phyloP scores from a whole-genome alignment of 2,888 invertebrate species.

The Dolichomitus sp. region DNA sequence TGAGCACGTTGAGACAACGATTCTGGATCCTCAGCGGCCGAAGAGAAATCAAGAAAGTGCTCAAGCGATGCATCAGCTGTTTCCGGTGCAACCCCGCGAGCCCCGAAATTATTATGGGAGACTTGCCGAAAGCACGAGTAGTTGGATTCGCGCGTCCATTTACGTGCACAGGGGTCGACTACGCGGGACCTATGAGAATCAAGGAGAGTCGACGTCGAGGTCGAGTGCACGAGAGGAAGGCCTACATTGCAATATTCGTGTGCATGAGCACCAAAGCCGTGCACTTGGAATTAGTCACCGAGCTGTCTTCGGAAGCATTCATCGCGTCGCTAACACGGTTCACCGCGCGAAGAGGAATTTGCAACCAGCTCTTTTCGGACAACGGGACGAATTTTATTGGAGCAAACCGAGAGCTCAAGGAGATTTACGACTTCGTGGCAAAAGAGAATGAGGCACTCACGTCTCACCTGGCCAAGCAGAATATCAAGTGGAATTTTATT shows the following conservation, averaged over 20 bases:
- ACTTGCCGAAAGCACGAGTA: constrained; percentile 45
- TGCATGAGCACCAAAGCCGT: constrained; percentile 68
- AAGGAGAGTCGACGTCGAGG: constrained; percentile 69
- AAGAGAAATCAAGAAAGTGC: constrained; percentile 46
- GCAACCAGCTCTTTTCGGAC: constrained; percentile 48
- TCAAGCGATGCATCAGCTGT: constrained; percentile 53
- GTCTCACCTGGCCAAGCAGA: too few relatives aligned
- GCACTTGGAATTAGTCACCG: constrained; percentile 62
- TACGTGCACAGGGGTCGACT: constrained; percentile 59
- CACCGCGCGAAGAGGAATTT: constrained; percentile 57
- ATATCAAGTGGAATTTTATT: too few relatives aligned
- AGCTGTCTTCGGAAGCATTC: constrained; percentile 57
- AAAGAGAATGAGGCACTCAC: too few relatives aligned
- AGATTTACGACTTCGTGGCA: constrained; percentile 1
- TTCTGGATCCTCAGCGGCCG: constrained; percentile 77
- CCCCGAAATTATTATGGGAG: constrained; percentile 49
- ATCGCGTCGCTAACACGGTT: constrained; percentile 60
- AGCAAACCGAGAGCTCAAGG: constrained; percentile 50
- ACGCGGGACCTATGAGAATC: constrained; percentile 67
- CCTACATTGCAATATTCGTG: constrained; percentile 70
- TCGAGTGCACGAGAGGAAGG: constrained; percentile 66
- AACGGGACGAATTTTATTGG: constrained; percentile 65
- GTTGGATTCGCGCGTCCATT: constrained; percentile 34
- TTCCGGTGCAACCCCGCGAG: constrained; percentile 49
- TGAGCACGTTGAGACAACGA: constrained; percentile 63